Evolutionary conservation across 1,140 invertebrate species (phyloP), one percentile per base, ranked within the genome.

Genomic region (Ceratina australensis): DNA sequence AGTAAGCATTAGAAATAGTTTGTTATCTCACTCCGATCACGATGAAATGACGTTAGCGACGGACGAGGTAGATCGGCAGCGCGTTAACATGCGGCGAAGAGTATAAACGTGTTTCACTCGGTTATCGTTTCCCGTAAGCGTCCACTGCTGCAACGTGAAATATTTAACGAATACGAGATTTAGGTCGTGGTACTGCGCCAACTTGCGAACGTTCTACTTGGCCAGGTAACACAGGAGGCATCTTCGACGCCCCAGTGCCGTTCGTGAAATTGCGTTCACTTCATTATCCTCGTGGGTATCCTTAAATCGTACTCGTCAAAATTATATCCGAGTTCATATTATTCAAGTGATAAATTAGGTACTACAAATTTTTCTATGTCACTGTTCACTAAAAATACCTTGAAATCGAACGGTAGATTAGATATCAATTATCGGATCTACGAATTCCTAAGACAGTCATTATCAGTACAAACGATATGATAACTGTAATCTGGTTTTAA

Each of bases 111-210:
- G 28, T 61, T 72, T 64, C 57, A 26, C 59, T 64, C 66, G 22
- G 26, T 10, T 49, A 78, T 42, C n/a, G 56, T 18, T n/a, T 52
- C 15, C 3, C 20, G 24, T 47, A 60, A 2, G 7, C 49, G 67
- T 26, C 16, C 59, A 28, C 49, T 54, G 28, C 77, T 52, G 77
- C 61, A 64, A 67, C 77, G 20, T 79, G 60, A 74, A 79, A 79
- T 74, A 79, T 79, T 79, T 79, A 79, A 74, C 77, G 63, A 61
- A 63, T 63, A 16, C 16, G 77, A 67, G 67, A 79, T 79, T 72
- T 74, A 72, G 77, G 77, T 79, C 77, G 77, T 72, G 56, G 33
- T 73, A 56, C 76, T 79, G 77, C 72, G 72, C 61, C 61, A 79
- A 79, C 50, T 61, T 72, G 54, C 56, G 47, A 54, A 74, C 63